Evolutionary conservation across 2,113 vertebrate genomes (phyloP), one percentile per base, ranked within the genome.

Genomic region (Connochaetes taurinus): DNA sequence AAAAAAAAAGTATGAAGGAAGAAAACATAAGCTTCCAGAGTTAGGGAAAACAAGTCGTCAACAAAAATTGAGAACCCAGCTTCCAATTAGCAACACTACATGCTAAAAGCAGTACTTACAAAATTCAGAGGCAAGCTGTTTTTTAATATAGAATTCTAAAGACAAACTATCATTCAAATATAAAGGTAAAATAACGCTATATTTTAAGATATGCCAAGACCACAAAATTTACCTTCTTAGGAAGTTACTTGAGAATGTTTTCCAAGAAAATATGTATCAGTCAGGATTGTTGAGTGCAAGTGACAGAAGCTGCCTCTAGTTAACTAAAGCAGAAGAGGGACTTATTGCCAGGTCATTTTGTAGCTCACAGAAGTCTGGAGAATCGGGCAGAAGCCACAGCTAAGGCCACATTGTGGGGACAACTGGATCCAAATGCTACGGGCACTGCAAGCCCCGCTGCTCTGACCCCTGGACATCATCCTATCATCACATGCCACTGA

Each of bases 41-140:
- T 36, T 93, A 29, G 45, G 33, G 86, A 93, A 97, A 95, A 93
- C 8, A 91, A 53, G 64, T 85, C 3, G 1, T 58, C 50, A 91
- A n/a, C 86, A 93, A 96, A 97, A 47, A 95, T 93, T 89, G 86
- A 96, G 60, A 91, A 93, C 64, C 17, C 7, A 10, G 88, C 64
- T 94, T 95, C 64, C 94, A 92, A 94, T 92, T 52, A 95, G 60
- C 11, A 89, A 87, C 27, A 90, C 52, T 40, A 64, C n/a, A 81
- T 19, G 53, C 33, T 90, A 94, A 97, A 97, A 87, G 52, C 83
- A 93, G 27, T 81, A 93, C 31, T 71, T 52, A 40, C 25, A 93
- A 96, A 88, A 67, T 47, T 91, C 60, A 94, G 78, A 92, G 74
- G 76, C 78, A 96, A 94, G 84, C 13, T 50, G 58, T 92, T 74